These are phyloP conservation scores for Bubo blakistoni DNA, from an alignment of 2,113 vertebrate species.

Conservation along the genomic window DNA sequence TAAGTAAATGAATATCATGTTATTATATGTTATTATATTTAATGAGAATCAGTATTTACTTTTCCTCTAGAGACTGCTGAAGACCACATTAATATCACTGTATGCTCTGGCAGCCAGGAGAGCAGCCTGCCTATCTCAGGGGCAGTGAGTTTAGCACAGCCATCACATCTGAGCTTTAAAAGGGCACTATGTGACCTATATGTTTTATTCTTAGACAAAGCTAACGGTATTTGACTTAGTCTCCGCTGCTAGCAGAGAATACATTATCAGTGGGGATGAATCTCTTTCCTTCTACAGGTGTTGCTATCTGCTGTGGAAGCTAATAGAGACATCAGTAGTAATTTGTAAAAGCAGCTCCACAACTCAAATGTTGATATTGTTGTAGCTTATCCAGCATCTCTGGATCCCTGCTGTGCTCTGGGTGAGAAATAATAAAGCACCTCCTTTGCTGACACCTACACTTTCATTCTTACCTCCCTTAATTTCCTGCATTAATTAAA, in stretches of 20 bases:
- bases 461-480: background rate
- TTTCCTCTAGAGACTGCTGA: background rate
- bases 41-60: background rate
- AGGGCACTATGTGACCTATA: background rate
- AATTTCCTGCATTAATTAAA: background rate
- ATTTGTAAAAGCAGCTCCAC: background rate
- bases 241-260: background rate
- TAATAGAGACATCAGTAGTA: background rate
- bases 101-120: background rate
- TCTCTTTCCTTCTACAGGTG: background rate
- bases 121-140: background rate
- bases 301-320: background rate
- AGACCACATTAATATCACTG: rapidly evolving
- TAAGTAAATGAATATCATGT: background rate
- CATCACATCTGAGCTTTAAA: background rate
- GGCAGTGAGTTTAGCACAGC: background rate
- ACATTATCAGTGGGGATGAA: background rate
- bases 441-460: background rate
- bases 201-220: background rate
- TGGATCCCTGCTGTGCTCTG: background rate
- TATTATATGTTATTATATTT: background rate
- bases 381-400: background rate
- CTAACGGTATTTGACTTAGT: background rate
- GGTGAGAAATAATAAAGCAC: background rate
- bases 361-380: background rate